Base-by-base conservation (phyloP, 1,140 invertebrate species). In the Heliconius melpomene region DNA sequence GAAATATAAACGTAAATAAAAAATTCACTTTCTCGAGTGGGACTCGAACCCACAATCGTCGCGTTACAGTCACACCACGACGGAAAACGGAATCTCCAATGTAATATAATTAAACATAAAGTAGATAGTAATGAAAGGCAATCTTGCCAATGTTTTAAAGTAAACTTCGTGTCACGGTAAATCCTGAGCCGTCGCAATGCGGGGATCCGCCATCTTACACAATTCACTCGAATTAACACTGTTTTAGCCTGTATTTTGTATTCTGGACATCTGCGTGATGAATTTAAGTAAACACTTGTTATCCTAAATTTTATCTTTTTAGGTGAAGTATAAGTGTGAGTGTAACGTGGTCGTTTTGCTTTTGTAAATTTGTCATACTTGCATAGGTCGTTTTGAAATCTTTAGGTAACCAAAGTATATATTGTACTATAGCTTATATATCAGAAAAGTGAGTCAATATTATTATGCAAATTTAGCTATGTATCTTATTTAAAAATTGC, bases 111-210 rank as follows among this genome's bases (percentile, higher is more conserved):
- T 9, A 2, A 40, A 46, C 11, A 57, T 23, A 9, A 66, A 40
- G 29, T 20, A 54, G 74, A 75, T 75, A 40, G 18, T 26, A 75
- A 75, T 66, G 23, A 75, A 75, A 38, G 54, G 54, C 60, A 75
- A 36, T 75, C 74, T 54, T 66, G n/a, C 54, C 54, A 75, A 75
- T 75, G 13, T 75, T 38, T 75, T 75, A n/a, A 36, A 75, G 74
- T 54, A 57, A 75, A 75, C 74, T 66, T 60, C 26, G 54, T 32
- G 32, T 75, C 74, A 57, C 52, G 46, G 54, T 75, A 75, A 75
- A 75, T 75, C 74, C 74, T 26, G 54, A 0, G 11, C 38, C 74
- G 74, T 75, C 32, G 32, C 32, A 75, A 66, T 75, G 74, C 74
- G 32, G 74, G 74, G 50, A 54, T 46, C 52, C 32, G n/a, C 54